phyloP scores from a whole-genome alignment of 1,140 invertebrate genomes.

The Halyomorpha halys region DNA sequence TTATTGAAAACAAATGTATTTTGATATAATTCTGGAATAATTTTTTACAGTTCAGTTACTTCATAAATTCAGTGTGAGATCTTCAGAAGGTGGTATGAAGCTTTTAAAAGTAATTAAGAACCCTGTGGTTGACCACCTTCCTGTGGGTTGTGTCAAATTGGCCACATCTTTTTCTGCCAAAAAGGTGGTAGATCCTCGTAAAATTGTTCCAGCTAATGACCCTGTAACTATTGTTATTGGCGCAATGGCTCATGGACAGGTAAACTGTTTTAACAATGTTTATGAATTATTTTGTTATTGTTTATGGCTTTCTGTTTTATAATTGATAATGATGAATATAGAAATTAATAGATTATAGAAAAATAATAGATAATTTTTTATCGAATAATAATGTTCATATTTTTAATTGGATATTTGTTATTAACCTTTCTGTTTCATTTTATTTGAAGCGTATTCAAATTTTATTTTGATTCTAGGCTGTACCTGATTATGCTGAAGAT shows the following conservation, averaged over 20 bases:
- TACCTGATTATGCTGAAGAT: conserved; percentile 84
- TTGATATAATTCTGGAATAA: conserved; percentile 10
- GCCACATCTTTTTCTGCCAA: conserved; percentile 82
- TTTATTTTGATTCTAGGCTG: conserved; percentile 44
- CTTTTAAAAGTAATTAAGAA: conserved; percentile 96
- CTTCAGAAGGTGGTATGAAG: conserved; percentile 80
- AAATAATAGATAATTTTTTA: too few relatives aligned
- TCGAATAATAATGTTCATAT: too few relatives aligned
- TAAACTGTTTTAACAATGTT: conserved; percentile 39
- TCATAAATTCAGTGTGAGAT: conserved; percentile 86
- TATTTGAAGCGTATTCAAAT: too few relatives aligned
- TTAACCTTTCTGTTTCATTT: too few relatives aligned
- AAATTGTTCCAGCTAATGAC: conserved; percentile 69
- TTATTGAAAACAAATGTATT: neutral
- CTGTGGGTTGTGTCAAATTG: conserved; percentile 87
- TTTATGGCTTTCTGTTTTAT: too few relatives aligned
- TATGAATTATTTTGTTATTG: too few relatives aligned
- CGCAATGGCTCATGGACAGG: conserved; percentile 93
- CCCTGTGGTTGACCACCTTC: conserved; percentile 87
- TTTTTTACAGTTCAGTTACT: conserved; percentile 80
- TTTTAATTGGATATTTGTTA: too few relatives aligned
- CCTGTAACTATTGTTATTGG: conserved; percentile 88
- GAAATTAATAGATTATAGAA: too few relatives aligned
- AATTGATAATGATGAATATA: too few relatives aligned
- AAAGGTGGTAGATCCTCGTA: conserved; percentile 60